phyloP scores from a whole-genome alignment of 2,888 invertebrate genomes.

The Polymixis flavicincta region DNA sequence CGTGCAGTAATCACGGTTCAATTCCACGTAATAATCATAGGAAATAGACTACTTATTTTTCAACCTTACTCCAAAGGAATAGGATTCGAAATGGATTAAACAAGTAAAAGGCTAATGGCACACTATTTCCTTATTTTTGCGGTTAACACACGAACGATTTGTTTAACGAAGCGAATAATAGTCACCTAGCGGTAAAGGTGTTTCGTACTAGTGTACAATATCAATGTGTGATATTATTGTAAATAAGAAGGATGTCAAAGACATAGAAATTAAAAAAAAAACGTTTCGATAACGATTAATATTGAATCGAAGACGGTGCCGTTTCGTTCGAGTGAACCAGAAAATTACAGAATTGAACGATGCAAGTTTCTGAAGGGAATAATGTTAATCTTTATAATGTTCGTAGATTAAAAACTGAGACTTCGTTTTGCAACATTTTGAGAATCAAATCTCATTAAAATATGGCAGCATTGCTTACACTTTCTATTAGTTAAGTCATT shows the following conservation, averaged over 20 bases:
- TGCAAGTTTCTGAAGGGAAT: conserved; percentile 32
- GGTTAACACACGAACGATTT: conserved; percentile 45
- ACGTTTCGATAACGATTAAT: conserved; percentile 60
- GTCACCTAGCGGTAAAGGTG: conserved; percentile 57
- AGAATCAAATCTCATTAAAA: conserved; percentile 34
- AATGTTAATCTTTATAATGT: conserved; percentile 26
- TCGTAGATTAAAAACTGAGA: conserved; percentile 34
- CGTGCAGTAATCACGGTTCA: conserved; percentile 36
- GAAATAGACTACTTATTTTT: conserved; percentile 17
- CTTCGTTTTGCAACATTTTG: conserved; percentile 27
- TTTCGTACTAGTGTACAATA: conserved; percentile 78
- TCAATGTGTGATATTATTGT: conserved; percentile 85
- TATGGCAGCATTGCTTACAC: conserved; percentile 63
- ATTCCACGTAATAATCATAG: conserved; percentile 39
- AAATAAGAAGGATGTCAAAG: conserved; percentile 80
- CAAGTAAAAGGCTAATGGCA: conserved; percentile 7
- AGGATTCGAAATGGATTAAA: conserved; percentile 40
- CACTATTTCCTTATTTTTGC: conserved; percentile 51
- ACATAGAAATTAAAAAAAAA: conserved; percentile 72
- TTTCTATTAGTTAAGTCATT: conserved; percentile 42
- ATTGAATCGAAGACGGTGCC: conserved; percentile 72
- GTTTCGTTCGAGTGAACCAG: conserved; percentile 56
- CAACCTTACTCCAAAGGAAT: conserved; percentile 31
- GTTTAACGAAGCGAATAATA: conserved; percentile 52
- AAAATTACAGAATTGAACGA: conserved; percentile 34